Evolutionary conservation across 2,797 vertebrate species (phyloP), one percentile per base, ranked within the genome.

Genomic region (Tenualosa thibaudeaui): DNA sequence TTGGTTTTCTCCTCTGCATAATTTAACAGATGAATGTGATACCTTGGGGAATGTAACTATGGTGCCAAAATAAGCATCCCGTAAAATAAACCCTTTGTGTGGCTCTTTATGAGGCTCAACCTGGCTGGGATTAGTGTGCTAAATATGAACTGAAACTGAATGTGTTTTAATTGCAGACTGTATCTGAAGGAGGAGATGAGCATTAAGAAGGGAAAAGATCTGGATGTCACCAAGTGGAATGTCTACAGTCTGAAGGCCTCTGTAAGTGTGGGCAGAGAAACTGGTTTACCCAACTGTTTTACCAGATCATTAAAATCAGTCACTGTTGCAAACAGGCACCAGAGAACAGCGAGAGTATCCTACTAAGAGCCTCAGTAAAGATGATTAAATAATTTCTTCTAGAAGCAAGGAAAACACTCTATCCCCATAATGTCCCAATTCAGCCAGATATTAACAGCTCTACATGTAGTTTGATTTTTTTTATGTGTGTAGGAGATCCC

Each of bases 161-260:
- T 75, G 31, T 75, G 68, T 40, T 1, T 75, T 10, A 13, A 17
- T 85, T 89, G 84, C 87, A 98, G 97, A 88, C 91, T 93, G 85
- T 98, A 98, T 90, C 91, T 98, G 83, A 96, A 95, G 90, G 97
- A 98, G 85, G 97, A 98, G 92, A 96, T 96, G 91, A 95, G 89
- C 91, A 91, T 86, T 53, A 98, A 96, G 92, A 97, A 96, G 91
- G 95, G 95, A 26, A 90, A 92, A 92, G 96, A 97, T 49, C 91
- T 98, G 24, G 93, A 95, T 71, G 31, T 88, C 82, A 87, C 93
- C 0, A 97, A 96, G 88, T 99, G 98, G 98, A 96, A 90, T 0
- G 89, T 97, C 86, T 92, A 90, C 88, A 97, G 96, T 92, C 88
- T 96, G 90, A 94, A 93, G 84, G 56, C 95, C 51, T 89, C 91